Percentiles rank a stretch among this genome's conserved stretches.
Evolutionary conservation across 2,113 vertebrate genomes (phyloP).

Genomic region (Sturnira hondurensis): DNA sequence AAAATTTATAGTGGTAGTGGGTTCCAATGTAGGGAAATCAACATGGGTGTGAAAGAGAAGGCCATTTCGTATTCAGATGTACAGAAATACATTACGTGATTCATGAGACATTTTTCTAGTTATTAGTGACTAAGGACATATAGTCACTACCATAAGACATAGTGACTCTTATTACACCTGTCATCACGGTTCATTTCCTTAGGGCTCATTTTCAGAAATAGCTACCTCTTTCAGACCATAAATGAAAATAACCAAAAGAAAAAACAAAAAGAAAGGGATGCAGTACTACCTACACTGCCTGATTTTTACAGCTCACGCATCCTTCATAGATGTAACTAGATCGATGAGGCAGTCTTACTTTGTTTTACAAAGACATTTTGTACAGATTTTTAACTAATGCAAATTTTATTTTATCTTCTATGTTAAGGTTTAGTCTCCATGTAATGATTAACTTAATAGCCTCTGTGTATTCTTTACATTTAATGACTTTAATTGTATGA

Average conservation of each 20-base stretch:
- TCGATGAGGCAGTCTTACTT: constrained; percentile 83
- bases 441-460: constrained; percentile 76
- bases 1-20: not conserved
- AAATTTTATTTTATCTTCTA: constrained; percentile 82
- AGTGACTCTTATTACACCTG: constrained; percentile 66
- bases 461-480: constrained; percentile 72
- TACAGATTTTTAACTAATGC: constrained; percentile 86
- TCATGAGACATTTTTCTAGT: not conserved
- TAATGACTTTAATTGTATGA: not conserved
- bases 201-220: constrained; percentile 88
- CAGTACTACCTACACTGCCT: constrained; percentile 80
- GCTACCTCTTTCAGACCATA: constrained; percentile 90
- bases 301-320: constrained; percentile 83
- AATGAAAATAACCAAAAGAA: constrained; percentile 83
- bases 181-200: constrained; percentile 85
- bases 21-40: not conserved
- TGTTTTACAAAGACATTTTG: constrained; percentile 92
- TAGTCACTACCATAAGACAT: too few species aligned
- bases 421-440: constrained; percentile 81
- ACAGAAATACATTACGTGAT: not conserved
- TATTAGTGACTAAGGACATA: not conserved
- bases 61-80: constrained; percentile 38
- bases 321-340: constrained; percentile 76
- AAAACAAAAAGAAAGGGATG: constrained; percentile 72
- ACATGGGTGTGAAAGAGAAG: not conserved